These are phyloP conservation scores for Calidris pygmaea DNA, from an alignment of 2,113 vertebrate genomes.

Conservation along the genomic window DNA sequence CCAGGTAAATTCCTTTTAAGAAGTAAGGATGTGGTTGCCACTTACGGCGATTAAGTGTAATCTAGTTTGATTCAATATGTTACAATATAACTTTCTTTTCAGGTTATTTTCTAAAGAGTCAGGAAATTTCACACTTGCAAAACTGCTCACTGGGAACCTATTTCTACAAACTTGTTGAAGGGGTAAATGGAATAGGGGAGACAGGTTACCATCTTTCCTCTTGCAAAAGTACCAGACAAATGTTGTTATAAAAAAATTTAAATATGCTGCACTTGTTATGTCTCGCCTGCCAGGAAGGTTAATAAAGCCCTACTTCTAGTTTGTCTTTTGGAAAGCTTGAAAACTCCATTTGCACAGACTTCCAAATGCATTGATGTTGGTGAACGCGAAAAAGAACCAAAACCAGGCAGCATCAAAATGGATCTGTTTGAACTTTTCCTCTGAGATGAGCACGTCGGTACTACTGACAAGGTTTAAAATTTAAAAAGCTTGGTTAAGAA, in stretches of 20 bases:
- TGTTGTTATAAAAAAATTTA: not conserved
- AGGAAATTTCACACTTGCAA: not conserved
- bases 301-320: not conserved
- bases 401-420: not conserved
- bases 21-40: constrained; percentile 14
- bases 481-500: not conserved
- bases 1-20: constrained; percentile 44
- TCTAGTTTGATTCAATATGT: constrained; percentile 17
- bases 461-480: not conserved
- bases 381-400: not conserved
- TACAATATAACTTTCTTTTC: constrained; percentile 17
- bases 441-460: not conserved
- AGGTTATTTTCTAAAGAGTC: not conserved
- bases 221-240: not conserved
- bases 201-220: not conserved
- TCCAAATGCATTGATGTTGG: not conserved
- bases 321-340: not conserved
- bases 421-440: not conserved
- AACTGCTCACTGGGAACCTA: not conserved
- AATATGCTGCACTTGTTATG: not conserved
- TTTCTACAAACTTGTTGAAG: not conserved
- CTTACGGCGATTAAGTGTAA: constrained; percentile 37
- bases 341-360: not conserved
- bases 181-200: not conserved
- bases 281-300: not conserved